Evolutionary conservation across 2,113 vertebrate genomes (phyloP), one percentile per base, ranked within the genome.

Genomic region (Eudyptes chrysolophus): DNA sequence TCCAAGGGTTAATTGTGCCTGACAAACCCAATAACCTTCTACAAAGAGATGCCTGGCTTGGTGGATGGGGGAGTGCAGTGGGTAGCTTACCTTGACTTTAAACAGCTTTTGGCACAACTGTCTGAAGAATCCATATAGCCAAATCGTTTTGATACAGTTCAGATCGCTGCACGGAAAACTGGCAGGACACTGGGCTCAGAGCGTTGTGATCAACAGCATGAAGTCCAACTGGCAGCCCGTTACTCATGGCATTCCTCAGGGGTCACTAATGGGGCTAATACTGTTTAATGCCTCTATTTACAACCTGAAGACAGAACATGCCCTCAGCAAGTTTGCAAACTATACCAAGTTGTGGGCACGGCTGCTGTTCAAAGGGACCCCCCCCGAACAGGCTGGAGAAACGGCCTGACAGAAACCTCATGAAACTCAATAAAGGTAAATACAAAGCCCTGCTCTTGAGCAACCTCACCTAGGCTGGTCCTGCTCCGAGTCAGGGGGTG

Each of bases 91-190:
- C 60, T 36, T 9, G 66, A 42, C 55, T 54, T 74, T 6, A 54
- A 42, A 17, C 17, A 44, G 30, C 26, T 49, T 69, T 52, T 57
- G 61, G 36, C 66, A 42, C 30, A 87, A 32, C 51, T 29, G 34
- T 7, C 34, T 29, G 61, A 34, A 68, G 54, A 68, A 69, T 27
- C 34, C 34, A 12, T 5, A 51, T 1, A 22, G 42, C 20, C 65
- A 62, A 44, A 36, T 4, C 4, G 1, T 6, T 77, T 11, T 18
- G 38, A 42, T 26, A 12, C 14, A 25, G 42, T 32, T 18, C 51
- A 29, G 62, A 29, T 1, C 38, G 19, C 29, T 10, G 40, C 57
- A 30, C 0, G 1, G 55, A 65, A 52, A 42, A 36, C 26, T 13
- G 24, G 32, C 14, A 11, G 26, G 40, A 62, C 42, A n/a, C 8